These are phyloP conservation scores for Syrmaticus mikado DNA, from an alignment of 2,113 vertebrate genomes.

Conservation along the genomic window DNA sequence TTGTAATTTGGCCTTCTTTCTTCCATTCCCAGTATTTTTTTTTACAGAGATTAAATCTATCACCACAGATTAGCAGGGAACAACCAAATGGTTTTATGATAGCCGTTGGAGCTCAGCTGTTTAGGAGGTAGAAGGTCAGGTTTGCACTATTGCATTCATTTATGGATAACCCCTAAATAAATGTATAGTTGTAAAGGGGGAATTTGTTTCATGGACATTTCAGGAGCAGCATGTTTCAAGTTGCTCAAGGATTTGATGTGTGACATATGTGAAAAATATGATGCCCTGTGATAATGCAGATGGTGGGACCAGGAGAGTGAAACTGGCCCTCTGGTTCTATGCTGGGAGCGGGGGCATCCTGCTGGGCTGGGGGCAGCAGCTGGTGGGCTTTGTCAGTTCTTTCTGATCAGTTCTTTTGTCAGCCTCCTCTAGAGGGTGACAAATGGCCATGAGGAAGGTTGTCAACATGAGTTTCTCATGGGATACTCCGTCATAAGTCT, in stretches of 20 bases:
- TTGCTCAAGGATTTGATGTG: not conserved
- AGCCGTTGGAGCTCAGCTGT: not conserved
- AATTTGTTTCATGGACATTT: not conserved
- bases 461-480: not conserved
- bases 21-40: not conserved
- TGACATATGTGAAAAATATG: not conserved
- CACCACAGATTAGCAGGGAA: not conserved
- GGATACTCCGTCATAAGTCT: not conserved
- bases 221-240: not conserved
- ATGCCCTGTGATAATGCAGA: not conserved
- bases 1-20: fast-evolving
- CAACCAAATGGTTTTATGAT: not conserved
- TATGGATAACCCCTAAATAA: not conserved
- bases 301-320: not conserved
- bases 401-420: not conserved
- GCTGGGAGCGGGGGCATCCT: not conserved
- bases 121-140: not conserved
- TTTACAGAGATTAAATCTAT: not conserved
- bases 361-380: not conserved
- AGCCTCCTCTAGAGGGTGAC: slow-evolving; percentile 42
- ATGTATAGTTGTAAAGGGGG: not conserved
- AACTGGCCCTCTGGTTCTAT: not conserved
- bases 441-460: not conserved
- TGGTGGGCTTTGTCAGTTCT: not conserved
- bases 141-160: not conserved